A percentile compares a stretch with the other conserved stretches of the same genome.
Conservation (phyloP, 2,113 vertebrate species). For the Cyanistes caeruleus region DNA sequence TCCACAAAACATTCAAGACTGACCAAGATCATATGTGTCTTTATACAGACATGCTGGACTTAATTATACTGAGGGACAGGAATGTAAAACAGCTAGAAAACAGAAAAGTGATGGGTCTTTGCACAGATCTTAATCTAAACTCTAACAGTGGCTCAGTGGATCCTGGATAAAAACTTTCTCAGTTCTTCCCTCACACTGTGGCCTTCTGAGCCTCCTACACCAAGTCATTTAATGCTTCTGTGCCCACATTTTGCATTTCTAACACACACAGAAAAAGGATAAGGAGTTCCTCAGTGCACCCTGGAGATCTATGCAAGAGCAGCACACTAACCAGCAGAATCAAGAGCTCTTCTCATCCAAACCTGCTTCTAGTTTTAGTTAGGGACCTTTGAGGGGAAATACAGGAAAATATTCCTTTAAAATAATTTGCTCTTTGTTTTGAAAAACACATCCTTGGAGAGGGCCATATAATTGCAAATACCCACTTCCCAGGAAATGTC, state of each 20-base stretch:
- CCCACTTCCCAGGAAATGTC: neutral
- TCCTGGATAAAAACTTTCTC: neutral
- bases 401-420: neutral
- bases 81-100: neutral
- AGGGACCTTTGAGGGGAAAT: neutral
- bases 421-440: neutral
- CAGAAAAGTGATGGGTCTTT: neutral
- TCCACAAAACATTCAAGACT: neutral
- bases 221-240: neutral
- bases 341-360: neutral
- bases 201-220: neutral
- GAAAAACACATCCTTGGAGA: neutral
- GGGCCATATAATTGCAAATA: neutral
- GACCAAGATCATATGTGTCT: neutral
- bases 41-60: neutral
- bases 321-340: neutral
- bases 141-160: neutral
- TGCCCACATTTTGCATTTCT: neutral
- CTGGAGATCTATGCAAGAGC: neutral
- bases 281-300: neutral
- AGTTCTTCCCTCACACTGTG: neutral
- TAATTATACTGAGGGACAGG: neutral
- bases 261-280: neutral
- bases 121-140: neutral
- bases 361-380: neutral